Evolutionary conservation across 2,888 invertebrate species (phyloP).

Genomic region (Cantharis flavilabris): DNA sequence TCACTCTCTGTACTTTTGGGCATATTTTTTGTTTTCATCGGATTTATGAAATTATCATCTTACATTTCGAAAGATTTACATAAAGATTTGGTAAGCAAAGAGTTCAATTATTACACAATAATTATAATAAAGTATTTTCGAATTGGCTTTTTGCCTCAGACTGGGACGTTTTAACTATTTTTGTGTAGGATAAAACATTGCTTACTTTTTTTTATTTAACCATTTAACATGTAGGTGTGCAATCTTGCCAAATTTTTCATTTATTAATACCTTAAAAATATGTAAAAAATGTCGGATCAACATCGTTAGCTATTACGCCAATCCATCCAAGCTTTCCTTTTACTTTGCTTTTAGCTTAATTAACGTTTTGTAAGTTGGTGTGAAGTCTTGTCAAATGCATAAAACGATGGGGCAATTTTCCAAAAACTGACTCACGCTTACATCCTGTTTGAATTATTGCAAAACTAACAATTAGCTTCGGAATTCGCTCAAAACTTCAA

Average conservation of each 20-base stretch:
- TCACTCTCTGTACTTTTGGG: conserved; percentile 91
- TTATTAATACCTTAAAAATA: not conserved
- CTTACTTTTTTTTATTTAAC: not conserved
- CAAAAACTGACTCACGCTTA: not conserved
- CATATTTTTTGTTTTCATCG: conserved; percentile 93
- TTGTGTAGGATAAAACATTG: conserved; percentile 9
- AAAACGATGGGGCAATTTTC: not conserved
- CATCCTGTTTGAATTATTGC: not conserved
- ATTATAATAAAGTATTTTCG: conserved; percentile 41
- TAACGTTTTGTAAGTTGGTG: not conserved
- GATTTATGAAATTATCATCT: conserved; percentile 89
- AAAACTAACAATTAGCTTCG: not conserved
- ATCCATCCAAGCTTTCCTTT: not conserved
- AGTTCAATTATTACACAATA: conserved; percentile 38
- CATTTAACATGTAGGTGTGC: not conserved
- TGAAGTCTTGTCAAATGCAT: not conserved
- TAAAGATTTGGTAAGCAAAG: conserved; percentile 86
- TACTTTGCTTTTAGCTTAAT: not conserved
- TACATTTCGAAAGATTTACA: conserved; percentile 92
- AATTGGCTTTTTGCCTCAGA: conserved; percentile 51
- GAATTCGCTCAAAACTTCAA: not conserved
- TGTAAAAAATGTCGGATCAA: not conserved
- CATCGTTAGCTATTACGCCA: not conserved
- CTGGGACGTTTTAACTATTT: conserved; percentile 45
- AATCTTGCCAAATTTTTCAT: not conserved